Conservation (phyloP, 2,113 vertebrate species). For the Rousettus leschenaultii region DNA sequence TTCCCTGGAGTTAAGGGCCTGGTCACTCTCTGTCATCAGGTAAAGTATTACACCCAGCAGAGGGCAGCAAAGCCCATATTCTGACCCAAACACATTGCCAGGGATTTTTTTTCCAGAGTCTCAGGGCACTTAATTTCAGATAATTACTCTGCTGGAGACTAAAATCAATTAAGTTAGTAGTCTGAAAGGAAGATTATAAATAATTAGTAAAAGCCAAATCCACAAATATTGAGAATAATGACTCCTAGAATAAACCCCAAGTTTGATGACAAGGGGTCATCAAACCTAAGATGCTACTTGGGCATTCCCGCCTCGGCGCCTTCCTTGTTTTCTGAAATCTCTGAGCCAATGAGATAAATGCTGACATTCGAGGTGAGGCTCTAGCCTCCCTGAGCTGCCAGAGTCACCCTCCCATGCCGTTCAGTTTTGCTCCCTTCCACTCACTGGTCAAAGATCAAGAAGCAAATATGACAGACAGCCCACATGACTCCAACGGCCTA, state of each 20-base stretch:
- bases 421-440: not conserved
- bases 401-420: fast-evolving
- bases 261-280: not conserved
- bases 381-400: too few species aligned
- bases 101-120: not conserved
- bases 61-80: slow-evolving; percentile 56
- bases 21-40: not conserved
- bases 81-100: not conserved
- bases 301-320: not conserved
- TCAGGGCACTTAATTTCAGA: not conserved
- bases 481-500: not conserved
- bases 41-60: slow-evolving; percentile 41
- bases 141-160: not conserved
- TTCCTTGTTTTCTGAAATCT: not conserved
- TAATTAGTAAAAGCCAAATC: not conserved
- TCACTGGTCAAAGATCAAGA: not conserved
- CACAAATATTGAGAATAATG: not conserved
- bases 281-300: not conserved
- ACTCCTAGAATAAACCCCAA: not conserved
- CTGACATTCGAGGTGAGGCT: not conserved
- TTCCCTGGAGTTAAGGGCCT: fast-evolving
- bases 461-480: not conserved
- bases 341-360: not conserved
- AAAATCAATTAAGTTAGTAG: not conserved
- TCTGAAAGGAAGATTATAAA: not conserved